Base-by-base conservation (phyloP, 2,113 vertebrate species). In the Apeltes quadracus region DNA sequence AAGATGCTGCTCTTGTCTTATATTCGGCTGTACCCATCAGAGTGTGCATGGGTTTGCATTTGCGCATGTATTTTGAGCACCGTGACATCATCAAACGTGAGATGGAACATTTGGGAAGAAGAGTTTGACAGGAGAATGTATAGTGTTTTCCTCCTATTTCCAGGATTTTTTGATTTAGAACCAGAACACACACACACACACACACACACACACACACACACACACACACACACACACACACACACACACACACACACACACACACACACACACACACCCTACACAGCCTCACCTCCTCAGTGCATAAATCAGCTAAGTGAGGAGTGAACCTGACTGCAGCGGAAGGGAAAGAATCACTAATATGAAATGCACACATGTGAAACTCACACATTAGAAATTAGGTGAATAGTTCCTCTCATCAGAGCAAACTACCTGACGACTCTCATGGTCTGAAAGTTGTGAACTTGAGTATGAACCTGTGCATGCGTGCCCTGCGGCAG, bases 401-500 rank as follows among this genome's bases (percentile, higher is more conserved):
- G 65, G 54, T 23, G 62, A 72, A 76, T 43, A 22, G 7, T 75
- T 14, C 63, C 61, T 65, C 65, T 76, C 56, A 44, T 76, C 56
- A 44, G 75, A 46, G 72, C 51, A 41, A 76, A 57, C 23, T 44
- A 27, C 57, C 57, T 72, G 70, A 85, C 51, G 57, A 43, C 56
- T n/a, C 29, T 65, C 65, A n/a, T 46, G 3, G 44, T 75, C 64
- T 61, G 38, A 66, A 72, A 71, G 58, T 74, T 80, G 62, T 83
- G 76, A 79, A 75, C 72, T 41, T 6, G 38, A 65, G 54, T 68
- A 53, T 75, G 70, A 70, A 56, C 80, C 76, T 77, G 72, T 86
- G 87, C 78, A 54, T 81, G 81, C 76, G 72, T 85, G 88, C 78
- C 85, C 86, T 87, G 85, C 81, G 87, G 89, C 88, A 82, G 68